A percentile compares a stretch with the other conserved stretches of the same genome.
Evolutionary conservation across 2,797 vertebrate species (phyloP).

Genomic region (Coilia nasus): DNA sequence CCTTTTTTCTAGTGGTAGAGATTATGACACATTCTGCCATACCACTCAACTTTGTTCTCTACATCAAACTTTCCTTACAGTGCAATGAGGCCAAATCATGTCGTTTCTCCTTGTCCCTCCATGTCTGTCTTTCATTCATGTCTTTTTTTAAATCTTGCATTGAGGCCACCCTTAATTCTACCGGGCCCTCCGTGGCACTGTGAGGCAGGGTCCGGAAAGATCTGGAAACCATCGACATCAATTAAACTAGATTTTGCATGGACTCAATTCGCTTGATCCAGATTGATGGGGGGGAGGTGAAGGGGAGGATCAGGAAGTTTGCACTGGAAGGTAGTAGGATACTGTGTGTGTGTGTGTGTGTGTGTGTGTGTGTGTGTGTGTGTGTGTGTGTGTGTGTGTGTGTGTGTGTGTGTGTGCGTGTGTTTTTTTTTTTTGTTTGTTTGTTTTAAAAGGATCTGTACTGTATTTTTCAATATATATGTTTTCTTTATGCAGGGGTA

Average conservation of each 20-base stretch:
- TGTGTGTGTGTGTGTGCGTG: no score
- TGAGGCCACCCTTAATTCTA: not conserved
- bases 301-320: not conserved
- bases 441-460: no score
- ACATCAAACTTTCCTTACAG: not conserved
- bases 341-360: no score
- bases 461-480: no score
- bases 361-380: no score
- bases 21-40: not conserved
- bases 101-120: not conserved
- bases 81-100: not conserved
- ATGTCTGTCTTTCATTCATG: not conserved
- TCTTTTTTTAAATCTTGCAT: not conserved
- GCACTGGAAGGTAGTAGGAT: not conserved
- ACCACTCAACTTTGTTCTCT: not conserved
- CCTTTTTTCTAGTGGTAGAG: not conserved
- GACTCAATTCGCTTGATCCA: slow-evolving; percentile 7
- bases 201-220: not conserved
- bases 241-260: not conserved
- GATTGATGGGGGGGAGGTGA: not conserved
- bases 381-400: no score
- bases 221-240: not conserved
- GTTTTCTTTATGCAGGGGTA: no score
- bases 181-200: not conserved
- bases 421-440: no score